Percentiles rank a stretch among this genome's conserved stretches.
phyloP scores from a whole-genome alignment of 1,140 invertebrate species.

The Drosophila ohnishii region DNA sequence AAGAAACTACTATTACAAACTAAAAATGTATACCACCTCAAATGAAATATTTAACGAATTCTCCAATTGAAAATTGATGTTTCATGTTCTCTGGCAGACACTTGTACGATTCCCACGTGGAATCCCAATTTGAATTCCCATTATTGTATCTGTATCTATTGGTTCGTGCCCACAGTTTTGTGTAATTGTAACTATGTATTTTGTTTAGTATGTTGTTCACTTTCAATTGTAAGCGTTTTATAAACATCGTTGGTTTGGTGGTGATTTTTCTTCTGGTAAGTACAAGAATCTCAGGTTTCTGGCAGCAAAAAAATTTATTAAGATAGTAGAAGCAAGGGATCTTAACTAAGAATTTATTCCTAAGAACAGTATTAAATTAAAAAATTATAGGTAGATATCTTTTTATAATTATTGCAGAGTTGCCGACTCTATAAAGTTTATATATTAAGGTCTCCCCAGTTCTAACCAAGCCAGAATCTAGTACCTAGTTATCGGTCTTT shows the following conservation, averaged over 20 bases:
- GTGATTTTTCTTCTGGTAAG: constrained; percentile 56
- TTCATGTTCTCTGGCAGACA: constrained; percentile 43
- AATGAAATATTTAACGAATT: constrained; percentile 82
- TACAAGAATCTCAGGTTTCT: constrained; percentile 18
- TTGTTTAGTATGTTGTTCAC: constrained; percentile 55
- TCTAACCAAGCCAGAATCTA: too few species aligned
- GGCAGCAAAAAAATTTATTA: too few species aligned
- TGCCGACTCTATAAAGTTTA: background rate
- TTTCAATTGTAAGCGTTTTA: constrained; percentile 18
- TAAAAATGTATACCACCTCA: constrained; percentile 46
- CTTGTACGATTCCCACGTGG: constrained; percentile 10
- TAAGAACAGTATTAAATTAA: too few species aligned
- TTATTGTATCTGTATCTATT: constrained; percentile 21
- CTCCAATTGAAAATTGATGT: constrained; percentile 34
- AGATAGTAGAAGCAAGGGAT: background rate
- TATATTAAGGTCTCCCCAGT: background rate
- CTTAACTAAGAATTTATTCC: too few species aligned
- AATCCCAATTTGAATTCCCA: constrained; percentile 13
- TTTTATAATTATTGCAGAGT: too few species aligned
- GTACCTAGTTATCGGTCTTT: too few species aligned
- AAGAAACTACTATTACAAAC: constrained; percentile 36
- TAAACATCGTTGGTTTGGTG: constrained; percentile 59
- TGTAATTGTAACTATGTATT: constrained; percentile 71
- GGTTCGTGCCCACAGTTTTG: constrained; percentile 72
- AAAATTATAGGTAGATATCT: too few species aligned